Evolutionary conservation across 1,140 invertebrate species (phyloP), one percentile per base, ranked within the genome.

Genomic region (Drosophila repletoides): DNA sequence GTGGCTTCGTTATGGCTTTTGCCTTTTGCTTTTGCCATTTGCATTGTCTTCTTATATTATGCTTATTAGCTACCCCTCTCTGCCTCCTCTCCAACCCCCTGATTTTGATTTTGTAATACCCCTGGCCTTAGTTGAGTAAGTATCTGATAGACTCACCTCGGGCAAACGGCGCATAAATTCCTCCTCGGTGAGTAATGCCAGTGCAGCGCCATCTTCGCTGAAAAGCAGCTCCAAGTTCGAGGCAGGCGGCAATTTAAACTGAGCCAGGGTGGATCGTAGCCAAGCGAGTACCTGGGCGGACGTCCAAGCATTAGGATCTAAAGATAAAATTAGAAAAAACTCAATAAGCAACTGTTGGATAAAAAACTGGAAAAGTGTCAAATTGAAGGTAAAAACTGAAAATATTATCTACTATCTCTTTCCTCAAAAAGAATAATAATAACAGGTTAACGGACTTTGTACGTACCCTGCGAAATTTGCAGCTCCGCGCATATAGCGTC

Each of bases 251-350:
- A 96, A 91, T 73, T 94, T 93, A 79, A 95, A 95, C 88, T 97
- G 95, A 79, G 94, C 92, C 34, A 95, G 92, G 46, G 95, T 96
- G 94, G 95, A 97, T 83, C 95, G 93, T 15, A 97, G 92, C 97
- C 97, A 98, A 0, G 95, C 93, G 38, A 95, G 94, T 3, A 97
- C 97, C 80, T 98, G 95, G 29, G 93, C 93, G 4, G 92, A 91
- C 55, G 93, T 95, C 97, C 97, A 98, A 63, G 93, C 93, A 77
- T 93, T 92, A 31, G 97, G 96, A 93, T 98, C 97, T 98, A 90
- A 2, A 92, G 41, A 53, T 14, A 17, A 36, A 10, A 55, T 3
- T 29, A 19, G 19, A n/a, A 19, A 14, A 6, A 4, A 6, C 7
- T 5, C 1, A 2, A 14, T 49, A 2, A 24, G 1, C 24, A 33